Percentiles rank a stretch among this genome's conserved stretches.
Conservation (phyloP, 1,140 invertebrate species). For the Dendrolimus kikuchii region DNA sequence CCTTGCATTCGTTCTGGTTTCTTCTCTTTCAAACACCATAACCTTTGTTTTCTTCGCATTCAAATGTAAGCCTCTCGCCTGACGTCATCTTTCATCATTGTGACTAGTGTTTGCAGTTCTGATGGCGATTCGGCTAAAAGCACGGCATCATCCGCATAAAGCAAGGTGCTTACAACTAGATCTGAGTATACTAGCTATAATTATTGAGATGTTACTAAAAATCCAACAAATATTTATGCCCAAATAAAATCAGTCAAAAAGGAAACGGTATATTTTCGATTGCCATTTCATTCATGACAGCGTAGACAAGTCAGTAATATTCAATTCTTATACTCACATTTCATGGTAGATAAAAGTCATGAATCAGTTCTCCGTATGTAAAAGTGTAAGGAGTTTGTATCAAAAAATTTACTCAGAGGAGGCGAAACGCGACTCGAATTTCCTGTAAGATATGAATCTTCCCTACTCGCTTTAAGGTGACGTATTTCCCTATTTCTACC, state of each 20-base stretch:
- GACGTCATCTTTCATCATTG: too few species aligned
- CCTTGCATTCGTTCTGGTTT: too few species aligned
- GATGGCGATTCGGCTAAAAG: too few species aligned
- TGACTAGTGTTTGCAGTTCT: too few species aligned
- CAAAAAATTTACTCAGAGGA: slow-evolving; percentile 56
- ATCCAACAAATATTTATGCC: too few species aligned
- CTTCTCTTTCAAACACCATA: too few species aligned
- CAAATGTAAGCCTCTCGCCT: too few species aligned
- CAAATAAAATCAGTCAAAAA: not conserved
- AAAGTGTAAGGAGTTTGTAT: slow-evolving; percentile 53
- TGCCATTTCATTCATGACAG: slow-evolving; percentile 34
- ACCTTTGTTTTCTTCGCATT: too few species aligned
- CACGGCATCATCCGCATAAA: too few species aligned
- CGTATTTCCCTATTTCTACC: slow-evolving; percentile 66
- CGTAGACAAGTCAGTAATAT: slow-evolving; percentile 46
- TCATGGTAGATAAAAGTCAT: slow-evolving; percentile 67
- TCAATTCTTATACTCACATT: slow-evolving; percentile 62
- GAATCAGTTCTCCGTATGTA: slow-evolving; percentile 66
- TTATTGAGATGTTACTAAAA: not conserved
- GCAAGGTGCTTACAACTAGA: too few species aligned
- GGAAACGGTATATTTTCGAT: slow-evolving; percentile 17
- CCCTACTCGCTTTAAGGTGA: slow-evolving; percentile 69
- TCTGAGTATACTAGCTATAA: not conserved
- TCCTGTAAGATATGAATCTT: slow-evolving; percentile 69
- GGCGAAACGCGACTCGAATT: slow-evolving; percentile 62